A percentile compares a stretch with the other conserved stretches of the same genome.
Conservation (phyloP, 2,888 invertebrate species). For the Digitonthophagus gazella region DNA sequence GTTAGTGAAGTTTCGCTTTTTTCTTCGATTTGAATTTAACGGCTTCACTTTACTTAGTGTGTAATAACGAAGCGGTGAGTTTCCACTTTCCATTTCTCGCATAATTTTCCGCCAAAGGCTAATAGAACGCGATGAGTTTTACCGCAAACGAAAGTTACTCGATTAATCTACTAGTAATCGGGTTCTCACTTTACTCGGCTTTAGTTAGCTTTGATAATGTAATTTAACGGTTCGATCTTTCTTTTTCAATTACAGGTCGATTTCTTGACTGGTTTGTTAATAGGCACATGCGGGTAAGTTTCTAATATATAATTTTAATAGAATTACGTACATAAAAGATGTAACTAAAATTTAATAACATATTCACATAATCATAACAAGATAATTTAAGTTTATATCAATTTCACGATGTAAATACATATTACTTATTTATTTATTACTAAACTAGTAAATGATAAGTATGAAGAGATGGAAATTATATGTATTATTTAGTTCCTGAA, state of each 20-base stretch:
- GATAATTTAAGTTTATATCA: too few species aligned
- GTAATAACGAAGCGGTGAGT: not conserved
- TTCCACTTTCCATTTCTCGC: not conserved
- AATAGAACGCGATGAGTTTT: not conserved
- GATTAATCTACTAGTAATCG: not conserved
- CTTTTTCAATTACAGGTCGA: not conserved
- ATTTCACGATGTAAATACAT: too few species aligned
- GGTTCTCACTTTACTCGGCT: too few species aligned
- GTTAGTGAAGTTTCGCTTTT: not conserved
- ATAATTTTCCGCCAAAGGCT: not conserved
- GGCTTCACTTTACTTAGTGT: too few species aligned
- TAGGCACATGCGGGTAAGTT: not conserved
- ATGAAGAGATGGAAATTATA: too few species aligned
- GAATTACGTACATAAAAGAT: too few species aligned
- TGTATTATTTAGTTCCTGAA: too few species aligned
- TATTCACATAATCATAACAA: too few species aligned
- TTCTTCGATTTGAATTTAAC: not conserved
- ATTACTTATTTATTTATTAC: too few species aligned
- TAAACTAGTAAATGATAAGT: too few species aligned
- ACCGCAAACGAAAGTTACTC: not conserved
- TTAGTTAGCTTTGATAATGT: too few species aligned
- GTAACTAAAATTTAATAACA: too few species aligned
- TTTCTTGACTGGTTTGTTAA: not conserved
- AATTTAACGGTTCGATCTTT: not conserved
- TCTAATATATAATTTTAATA: not conserved